A percentile compares a stretch with the other conserved stretches of the same genome.
These are phyloP conservation scores for Eumaeus atala DNA, from an alignment of 1,140 invertebrate genomes.

Conservation along the genomic window DNA sequence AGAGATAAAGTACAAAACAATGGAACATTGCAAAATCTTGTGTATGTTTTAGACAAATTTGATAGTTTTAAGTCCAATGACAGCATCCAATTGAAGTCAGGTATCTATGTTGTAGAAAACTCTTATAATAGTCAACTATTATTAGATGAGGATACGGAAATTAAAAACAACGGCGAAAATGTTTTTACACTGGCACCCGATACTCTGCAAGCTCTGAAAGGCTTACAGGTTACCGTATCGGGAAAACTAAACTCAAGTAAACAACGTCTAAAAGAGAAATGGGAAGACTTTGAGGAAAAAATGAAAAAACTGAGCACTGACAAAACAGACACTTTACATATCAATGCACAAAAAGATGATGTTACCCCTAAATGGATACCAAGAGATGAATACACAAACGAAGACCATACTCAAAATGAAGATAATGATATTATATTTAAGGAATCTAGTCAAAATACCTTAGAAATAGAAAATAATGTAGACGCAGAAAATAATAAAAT, in stretches of 20 bases:
- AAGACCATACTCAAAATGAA: constrained; percentile 30
- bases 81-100: constrained; percentile 67
- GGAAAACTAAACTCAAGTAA: constrained; percentile 71
- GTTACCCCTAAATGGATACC: constrained; percentile 37
- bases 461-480: constrained; percentile 53
- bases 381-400: constrained; percentile 33
- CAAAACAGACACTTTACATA: constrained; percentile 39
- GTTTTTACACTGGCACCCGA: constrained; percentile 54
- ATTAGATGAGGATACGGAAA: constrained; percentile 37
- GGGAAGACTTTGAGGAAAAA: constrained; percentile 62
- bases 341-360: constrained; percentile 28
- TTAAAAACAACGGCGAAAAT: constrained; percentile 46
- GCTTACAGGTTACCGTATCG: constrained; percentile 63
- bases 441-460: constrained; percentile 63
- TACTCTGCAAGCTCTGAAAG: constrained; percentile 70
- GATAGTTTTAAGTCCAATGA: constrained; percentile 53
- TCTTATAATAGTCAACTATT: constrained; percentile 58
- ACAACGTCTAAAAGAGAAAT: constrained; percentile 70
- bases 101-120: constrained; percentile 74
- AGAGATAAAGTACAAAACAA: constrained; percentile 56
- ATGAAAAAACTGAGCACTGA: constrained; percentile 54
- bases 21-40: constrained; percentile 38
- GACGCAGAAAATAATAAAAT: constrained; percentile 44
- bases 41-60: constrained; percentile 58
- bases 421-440: constrained; percentile 57